Percentiles rank a stretch among this genome's conserved stretches.
phyloP scores from a whole-genome alignment of 1,140 invertebrate species.

The Tetragnatha versicolor region DNA sequence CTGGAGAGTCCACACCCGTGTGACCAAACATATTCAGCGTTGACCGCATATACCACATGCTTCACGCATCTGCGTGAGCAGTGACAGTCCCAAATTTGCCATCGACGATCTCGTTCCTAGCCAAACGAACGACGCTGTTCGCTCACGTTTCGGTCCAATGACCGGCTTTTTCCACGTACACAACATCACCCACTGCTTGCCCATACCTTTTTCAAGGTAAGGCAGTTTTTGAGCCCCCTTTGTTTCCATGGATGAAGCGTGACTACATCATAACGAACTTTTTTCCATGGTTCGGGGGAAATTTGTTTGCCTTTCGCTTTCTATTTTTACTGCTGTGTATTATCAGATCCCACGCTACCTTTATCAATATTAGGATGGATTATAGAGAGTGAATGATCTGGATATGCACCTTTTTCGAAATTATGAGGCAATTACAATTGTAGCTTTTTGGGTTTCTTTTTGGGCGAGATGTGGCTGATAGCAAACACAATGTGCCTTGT shows the following conservation, averaged over 20 bases:
- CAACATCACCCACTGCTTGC: constrained; percentile 21
- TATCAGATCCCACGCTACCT: no score
- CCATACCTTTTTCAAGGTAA: constrained; percentile 36
- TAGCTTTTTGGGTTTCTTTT: no score
- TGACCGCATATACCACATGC: no score
- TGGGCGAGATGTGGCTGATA: no score
- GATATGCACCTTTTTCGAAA: no score
- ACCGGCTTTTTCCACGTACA: constrained; percentile 20
- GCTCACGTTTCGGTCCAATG: constrained; percentile 30
- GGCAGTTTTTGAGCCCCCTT: constrained; percentile 11
- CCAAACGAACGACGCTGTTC: background rate
- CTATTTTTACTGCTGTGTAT: background rate
- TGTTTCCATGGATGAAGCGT: no score
- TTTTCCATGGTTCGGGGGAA: background rate
- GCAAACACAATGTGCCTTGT: no score
- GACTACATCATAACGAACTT: background rate
- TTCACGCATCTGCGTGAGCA: background rate
- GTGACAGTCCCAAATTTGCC: background rate
- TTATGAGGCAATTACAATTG: no score
- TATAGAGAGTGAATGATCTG: no score
- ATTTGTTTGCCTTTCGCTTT: background rate
- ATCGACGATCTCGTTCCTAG: background rate
- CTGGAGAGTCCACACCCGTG: background rate
- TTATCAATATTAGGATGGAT: no score
- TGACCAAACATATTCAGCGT: background rate